phyloP scores from a whole-genome alignment of 2,113 vertebrate species.

The Pseudonaja textilis region DNA sequence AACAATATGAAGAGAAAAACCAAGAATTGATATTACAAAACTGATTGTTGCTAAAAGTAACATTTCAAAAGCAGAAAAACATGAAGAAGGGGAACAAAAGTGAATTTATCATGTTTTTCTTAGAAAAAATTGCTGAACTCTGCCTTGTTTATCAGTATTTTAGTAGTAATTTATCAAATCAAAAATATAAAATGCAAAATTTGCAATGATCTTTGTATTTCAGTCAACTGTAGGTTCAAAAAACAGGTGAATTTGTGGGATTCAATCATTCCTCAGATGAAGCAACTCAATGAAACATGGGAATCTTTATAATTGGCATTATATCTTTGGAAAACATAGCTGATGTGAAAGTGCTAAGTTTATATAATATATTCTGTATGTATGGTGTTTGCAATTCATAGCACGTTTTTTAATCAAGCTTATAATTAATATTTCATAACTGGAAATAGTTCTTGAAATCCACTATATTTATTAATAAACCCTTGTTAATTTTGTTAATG shows the following conservation, averaged over 20 bases:
- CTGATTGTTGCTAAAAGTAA: constrained; percentile 4
- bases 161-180: background rate
- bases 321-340: background rate
- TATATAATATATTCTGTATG: background rate
- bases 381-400: background rate
- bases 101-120: background rate
- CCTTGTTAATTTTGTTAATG: background rate
- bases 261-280: background rate
- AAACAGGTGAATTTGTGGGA: background rate
- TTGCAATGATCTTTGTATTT: background rate
- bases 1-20: constrained; percentile 15
- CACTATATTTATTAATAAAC: background rate
- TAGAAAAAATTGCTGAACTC: background rate
- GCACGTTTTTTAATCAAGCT: background rate
- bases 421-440: background rate
- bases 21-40: constrained; percentile 17
- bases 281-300: background rate
- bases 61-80: fast-evolving
- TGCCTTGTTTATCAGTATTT: background rate
- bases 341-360: background rate
- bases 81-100: background rate
- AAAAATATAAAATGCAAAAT: background rate
- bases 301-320: background rate
- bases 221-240: background rate
- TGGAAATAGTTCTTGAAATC: background rate